Base-by-base conservation (phyloP, 1,140 invertebrate species). In the Anadara kagoshimensis region DNA sequence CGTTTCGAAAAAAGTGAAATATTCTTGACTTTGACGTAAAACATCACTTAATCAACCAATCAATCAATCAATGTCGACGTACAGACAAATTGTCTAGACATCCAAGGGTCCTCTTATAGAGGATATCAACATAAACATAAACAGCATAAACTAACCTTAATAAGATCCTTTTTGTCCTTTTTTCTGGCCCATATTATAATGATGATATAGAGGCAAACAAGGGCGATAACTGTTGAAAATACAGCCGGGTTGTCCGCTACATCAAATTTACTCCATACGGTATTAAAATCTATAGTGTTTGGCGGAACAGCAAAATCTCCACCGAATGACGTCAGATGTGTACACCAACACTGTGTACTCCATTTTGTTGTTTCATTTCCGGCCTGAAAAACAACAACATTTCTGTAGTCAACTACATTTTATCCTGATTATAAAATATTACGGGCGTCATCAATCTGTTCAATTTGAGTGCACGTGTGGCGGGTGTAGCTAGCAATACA, bases 281-380 rank as follows among this genome's bases (percentile, higher is more conserved):
- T 92, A 41, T 75, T 84, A 78, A 92, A 92, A 81, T 92, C 91
- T 24, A 92, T 91, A 10, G 91, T 90, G 80, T 92, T 92, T 0
- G 91, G 90, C 24, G 88, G 86, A 0, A 91, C 89, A 61, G 91
- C 90, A 65, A 91, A 91, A 69, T 91, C 91, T 20, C 90, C 89
- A 4, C 90, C 91, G 79, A 92, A 92, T 14, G 90, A 90, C 5
- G 91, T 91, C 80, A 92, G 83, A 81, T 92, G 91, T 65, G 87
- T 90, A 78, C 90, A 91, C 41, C 88, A 78, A 75, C 91, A 92
- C 44, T 90, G 83, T 0, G 91, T 91, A 12, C 77, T 77, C 67
- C 81, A 83, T 0, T 80, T 77, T 47, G 83, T 86, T 11, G 88
- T 87, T 56, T 82, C 72, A 5, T 73, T 69, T 8, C 86, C 85